Evolutionary conservation across 1,140 invertebrate genomes (phyloP).

Genomic region (Chionoecetes opilio): DNA sequence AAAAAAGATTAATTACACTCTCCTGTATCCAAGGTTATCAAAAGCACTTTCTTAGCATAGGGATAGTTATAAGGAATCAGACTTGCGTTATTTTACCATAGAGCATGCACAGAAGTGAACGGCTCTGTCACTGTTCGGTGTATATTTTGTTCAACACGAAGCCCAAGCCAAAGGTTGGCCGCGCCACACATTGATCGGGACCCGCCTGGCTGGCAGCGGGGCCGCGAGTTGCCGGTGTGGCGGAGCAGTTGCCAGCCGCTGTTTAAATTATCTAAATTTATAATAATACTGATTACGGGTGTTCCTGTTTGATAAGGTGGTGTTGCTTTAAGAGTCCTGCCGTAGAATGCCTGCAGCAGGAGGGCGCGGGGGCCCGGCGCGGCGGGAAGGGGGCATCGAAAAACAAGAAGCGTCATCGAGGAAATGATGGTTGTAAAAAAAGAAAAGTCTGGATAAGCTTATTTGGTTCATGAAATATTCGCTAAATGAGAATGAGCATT

Average conservation of each 20-base stretch:
- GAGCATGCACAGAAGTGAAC: neutral
- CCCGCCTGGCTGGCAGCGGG: conserved; percentile 75
- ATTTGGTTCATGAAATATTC: conserved; percentile 53
- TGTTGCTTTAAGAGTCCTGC: conserved; percentile 60
- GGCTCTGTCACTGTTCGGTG: neutral
- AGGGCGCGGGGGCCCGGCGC: neutral
- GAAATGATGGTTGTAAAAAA: conserved; percentile 39
- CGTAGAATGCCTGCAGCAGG: neutral
- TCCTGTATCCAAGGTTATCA: conserved; percentile 60
- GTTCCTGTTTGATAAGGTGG: conserved; percentile 66
- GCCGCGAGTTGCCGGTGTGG: conserved; percentile 71
- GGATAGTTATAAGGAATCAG: neutral
- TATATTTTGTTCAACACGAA: conserved; percentile 64
- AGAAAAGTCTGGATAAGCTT: conserved; percentile 45
- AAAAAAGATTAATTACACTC: conserved; percentile 11
- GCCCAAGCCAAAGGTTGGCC: conserved; percentile 73
- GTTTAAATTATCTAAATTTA: conserved; percentile 79
- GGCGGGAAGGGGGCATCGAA: neutral
- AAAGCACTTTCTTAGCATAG: neutral
- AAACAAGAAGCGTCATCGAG: neutral
- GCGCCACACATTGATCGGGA: conserved; percentile 75
- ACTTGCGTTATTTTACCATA: neutral
- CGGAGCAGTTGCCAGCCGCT: conserved; percentile 66
- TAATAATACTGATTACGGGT: conserved; percentile 76
- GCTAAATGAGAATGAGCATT: conserved; percentile 35